These are phyloP conservation scores for Drosophila prostipennis DNA, from an alignment of 2,888 invertebrate genomes.

Conservation along the genomic window DNA sequence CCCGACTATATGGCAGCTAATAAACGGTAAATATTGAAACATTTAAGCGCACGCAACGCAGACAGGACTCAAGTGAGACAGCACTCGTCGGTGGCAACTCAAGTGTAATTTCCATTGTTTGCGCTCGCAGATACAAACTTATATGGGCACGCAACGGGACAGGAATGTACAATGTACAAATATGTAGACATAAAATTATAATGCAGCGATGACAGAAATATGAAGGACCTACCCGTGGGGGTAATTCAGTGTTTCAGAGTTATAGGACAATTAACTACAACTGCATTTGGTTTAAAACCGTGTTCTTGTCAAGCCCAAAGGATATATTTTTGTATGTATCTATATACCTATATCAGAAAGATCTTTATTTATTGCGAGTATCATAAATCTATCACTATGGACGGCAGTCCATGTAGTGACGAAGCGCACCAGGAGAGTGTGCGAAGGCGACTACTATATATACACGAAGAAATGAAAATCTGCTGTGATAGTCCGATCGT, in stretches of 20 bases:
- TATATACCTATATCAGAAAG: no score
- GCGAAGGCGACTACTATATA: no score
- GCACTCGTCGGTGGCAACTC: conserved; percentile 58
- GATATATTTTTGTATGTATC: no score
- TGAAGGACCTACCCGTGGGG: conserved; percentile 1
- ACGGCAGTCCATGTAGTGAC: no score
- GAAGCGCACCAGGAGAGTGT: no score
- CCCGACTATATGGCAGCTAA: conserved; percentile 55
- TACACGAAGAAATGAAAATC: no score
- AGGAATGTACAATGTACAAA: conserved; percentile 41
- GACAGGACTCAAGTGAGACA: conserved; percentile 49
- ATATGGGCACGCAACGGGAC: conserved; percentile 20
- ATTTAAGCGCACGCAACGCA: conserved; percentile 65
- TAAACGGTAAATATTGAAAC: conserved; percentile 71
- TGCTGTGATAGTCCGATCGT: no score
- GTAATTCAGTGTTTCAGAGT: neutral
- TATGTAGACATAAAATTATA: conserved; percentile 58
- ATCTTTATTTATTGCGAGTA: no score
- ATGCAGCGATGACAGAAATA: conserved; percentile 38
- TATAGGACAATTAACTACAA: conserved; percentile 14
- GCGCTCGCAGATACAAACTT: conserved; percentile 34
- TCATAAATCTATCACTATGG: no score
- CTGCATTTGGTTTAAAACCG: conserved; percentile 7
- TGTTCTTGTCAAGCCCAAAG: neutral
- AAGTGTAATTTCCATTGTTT: conserved; percentile 74